Base-by-base conservation (phyloP, 2,113 vertebrate species). In the Columba janthina region DNA sequence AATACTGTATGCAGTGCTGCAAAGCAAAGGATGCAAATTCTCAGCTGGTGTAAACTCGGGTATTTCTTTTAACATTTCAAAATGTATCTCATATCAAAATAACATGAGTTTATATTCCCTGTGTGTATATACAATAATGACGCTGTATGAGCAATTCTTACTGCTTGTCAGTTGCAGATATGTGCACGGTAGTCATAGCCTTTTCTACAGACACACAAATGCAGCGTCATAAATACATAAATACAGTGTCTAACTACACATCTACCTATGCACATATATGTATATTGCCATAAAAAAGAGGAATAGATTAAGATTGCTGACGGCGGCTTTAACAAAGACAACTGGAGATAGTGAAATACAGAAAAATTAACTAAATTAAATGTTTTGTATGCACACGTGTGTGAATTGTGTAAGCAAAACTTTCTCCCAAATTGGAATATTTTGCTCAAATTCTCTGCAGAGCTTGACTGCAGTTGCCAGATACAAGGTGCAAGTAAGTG, bases 371-470 rank as follows among this genome's bases (percentile, higher is more conserved):
- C 34, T 31, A 38, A 76, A 32, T 38, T 11, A 72, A 72, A 6
- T 0, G 0, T 51, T 67, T 82, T 50, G 26, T 42, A 5, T 72
- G 10, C 9, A 29, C 1, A 0, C 13, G 2, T 16, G 2, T 65
- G 18, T 78, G 32, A 79, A 44, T 48, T 77, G 2, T 53, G 8
- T 58, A 66, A 50, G 69, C 36, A 70, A 29, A 61, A 42, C 76
- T 79, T 77, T 94, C 31, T 70, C 18, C 31, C 12, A 67, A n/a
- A 44, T 76, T 26, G 62, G 32, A 76, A 34, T 38, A 10, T 85
- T 54, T 44, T 85, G 15, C 74, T 78, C 21, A 53, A 66, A 24
- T 88, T 51, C 4, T 72, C 9, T 88, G 6, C 31, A 51, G 56
- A 86, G 21, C 57, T 66, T 74, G 25, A 51, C 66, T 75, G 28